These are phyloP conservation scores for Vipera ursinii DNA, from an alignment of 2,797 vertebrate genomes.

Conservation along the genomic window DNA sequence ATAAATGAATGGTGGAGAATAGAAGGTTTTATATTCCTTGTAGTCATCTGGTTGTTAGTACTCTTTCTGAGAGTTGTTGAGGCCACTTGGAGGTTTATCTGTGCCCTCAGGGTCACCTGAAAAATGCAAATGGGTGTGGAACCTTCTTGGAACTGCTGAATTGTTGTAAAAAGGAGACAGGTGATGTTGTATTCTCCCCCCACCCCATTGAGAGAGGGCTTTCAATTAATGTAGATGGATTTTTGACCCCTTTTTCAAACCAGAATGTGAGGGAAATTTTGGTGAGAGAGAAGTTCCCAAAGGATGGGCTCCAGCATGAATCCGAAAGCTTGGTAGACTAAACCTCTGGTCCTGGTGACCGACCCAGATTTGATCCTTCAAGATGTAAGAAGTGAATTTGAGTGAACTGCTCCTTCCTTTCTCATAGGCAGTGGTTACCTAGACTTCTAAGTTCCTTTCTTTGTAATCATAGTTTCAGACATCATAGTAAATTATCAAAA, in stretches of 20 bases:
- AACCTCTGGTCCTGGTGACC: neutral
- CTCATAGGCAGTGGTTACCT: neutral
- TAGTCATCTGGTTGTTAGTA: neutral
- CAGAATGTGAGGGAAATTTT: neutral
- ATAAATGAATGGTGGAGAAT: neutral
- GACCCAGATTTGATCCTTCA: neutral
- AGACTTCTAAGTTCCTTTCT: neutral
- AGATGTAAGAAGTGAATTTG: neutral
- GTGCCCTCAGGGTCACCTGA: neutral
- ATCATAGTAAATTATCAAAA: neutral
- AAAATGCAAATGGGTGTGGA: neutral
- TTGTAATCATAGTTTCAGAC: neutral
- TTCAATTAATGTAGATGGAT: neutral
- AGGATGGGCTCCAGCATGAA: neutral
- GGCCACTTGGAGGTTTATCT: neutral
- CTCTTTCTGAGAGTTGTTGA: neutral
- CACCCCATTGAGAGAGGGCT: neutral
- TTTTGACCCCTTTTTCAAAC: neutral
- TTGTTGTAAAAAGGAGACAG: neutral
- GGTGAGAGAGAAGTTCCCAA: neutral
- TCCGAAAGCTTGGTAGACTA: neutral
- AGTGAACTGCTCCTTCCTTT: neutral
- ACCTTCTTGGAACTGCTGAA: neutral
- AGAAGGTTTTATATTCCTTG: neutral
- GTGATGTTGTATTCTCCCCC: neutral